Percentiles rank a stretch among this genome's conserved stretches.
Conservation (phyloP, 1,140 invertebrate species). For the Trichoplusia ni region DNA sequence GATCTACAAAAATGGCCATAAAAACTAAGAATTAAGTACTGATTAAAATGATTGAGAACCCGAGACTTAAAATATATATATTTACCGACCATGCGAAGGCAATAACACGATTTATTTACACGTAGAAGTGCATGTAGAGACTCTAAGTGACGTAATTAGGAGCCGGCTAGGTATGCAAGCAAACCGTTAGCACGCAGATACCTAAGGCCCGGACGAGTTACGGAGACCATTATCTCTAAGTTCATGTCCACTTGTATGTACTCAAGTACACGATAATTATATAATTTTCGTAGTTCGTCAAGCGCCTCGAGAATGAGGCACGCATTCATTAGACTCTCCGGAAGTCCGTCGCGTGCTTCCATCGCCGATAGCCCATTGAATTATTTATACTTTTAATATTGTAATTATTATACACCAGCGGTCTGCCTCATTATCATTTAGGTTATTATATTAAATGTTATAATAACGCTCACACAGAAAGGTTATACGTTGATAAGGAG, state of each 20-base stretch:
- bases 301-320: conserved; percentile 49
- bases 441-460: conserved; percentile 77
- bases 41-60: no score
- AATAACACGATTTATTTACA: no score
- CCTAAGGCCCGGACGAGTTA: not conserved
- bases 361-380: conserved; percentile 70
- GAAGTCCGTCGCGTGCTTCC: conserved; percentile 75
- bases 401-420: conserved; percentile 73
- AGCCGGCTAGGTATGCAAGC: not conserved
- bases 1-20: no score
- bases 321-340: conserved; percentile 71
- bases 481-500: conserved; percentile 67
- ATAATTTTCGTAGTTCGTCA: conserved; percentile 58
- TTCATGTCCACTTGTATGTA: conserved; percentile 28
- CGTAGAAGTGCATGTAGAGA: not conserved
- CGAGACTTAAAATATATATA: no score
- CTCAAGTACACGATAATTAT: conserved; percentile 33
- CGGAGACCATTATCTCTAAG: conserved; percentile 21
- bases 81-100: no score
- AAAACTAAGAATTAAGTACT: no score
- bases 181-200: not conserved
- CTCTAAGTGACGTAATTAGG: not conserved
- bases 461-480: conserved; percentile 69
- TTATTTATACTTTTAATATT: conserved; percentile 80
- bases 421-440: conserved; percentile 71